phyloP scores from a whole-genome alignment of 2,113 vertebrate species.

The Synchiropus splendidus region DNA sequence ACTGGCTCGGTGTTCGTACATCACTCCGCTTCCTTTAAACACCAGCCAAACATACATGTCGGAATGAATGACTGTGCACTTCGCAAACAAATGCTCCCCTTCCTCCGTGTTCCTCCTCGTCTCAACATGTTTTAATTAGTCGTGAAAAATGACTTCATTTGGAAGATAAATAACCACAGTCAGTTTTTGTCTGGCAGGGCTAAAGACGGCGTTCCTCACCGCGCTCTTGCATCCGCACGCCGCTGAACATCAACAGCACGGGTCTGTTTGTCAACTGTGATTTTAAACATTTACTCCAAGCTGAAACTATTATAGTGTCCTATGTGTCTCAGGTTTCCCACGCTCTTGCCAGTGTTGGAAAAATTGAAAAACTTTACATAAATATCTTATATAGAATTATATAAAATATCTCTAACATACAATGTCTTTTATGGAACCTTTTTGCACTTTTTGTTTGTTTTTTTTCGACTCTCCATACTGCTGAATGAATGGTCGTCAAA shows the following conservation, averaged over 20 bases:
- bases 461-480: too few relatives aligned
- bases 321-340: too few relatives aligned
- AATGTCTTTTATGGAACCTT: too few relatives aligned
- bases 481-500: too few relatives aligned
- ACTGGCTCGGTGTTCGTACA: constrained; percentile 44
- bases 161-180: constrained; percentile 64
- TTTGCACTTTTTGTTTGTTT: too few relatives aligned
- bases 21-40: constrained; percentile 45
- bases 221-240: not conserved
- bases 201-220: constrained; percentile 39
- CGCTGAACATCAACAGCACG: too few relatives aligned
- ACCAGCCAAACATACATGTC: constrained; percentile 48
- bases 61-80: constrained; percentile 54
- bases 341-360: too few relatives aligned
- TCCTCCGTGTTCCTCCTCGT: constrained; percentile 45
- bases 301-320: too few relatives aligned
- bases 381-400: too few relatives aligned
- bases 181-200: constrained; percentile 53
- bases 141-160: constrained; percentile 69
- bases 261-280: too few relatives aligned
- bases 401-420: too few relatives aligned
- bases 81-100: constrained; percentile 58
- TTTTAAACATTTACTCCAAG: not conserved
- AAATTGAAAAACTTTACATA: too few relatives aligned
- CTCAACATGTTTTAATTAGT: constrained; percentile 67